Evolutionary conservation across 2,113 vertebrate genomes (phyloP).

Genomic region (Coptodon rendalli): DNA sequence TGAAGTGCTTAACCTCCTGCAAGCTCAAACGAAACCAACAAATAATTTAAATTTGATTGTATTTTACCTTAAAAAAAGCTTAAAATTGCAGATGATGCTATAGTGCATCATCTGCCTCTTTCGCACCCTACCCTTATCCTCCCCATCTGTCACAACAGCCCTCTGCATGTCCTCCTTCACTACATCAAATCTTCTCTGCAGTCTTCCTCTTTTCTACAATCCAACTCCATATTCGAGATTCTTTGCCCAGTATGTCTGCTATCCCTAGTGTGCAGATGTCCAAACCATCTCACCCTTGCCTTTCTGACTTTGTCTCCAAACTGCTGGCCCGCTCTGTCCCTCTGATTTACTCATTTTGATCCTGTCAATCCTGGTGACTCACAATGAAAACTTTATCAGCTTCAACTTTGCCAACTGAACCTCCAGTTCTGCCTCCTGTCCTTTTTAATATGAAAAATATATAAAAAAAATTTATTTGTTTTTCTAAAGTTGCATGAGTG

Average conservation of each 20-base stretch:
- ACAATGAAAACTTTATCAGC: too few relatives aligned
- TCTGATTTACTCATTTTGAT: too few relatives aligned
- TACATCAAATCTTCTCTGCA: background rate
- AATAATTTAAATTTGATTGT: background rate
- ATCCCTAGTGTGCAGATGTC: background rate
- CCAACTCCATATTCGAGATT: background rate
- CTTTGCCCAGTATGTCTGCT: background rate
- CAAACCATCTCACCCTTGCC: background rate
- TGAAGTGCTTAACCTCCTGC: background rate
- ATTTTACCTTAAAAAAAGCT: background rate
- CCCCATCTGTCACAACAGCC: background rate
- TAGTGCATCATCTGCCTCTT: background rate
- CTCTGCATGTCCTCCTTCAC: background rate
- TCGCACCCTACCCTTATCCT: background rate
- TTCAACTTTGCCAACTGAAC: too few relatives aligned
- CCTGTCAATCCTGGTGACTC: too few relatives aligned
- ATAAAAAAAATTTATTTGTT: too few relatives aligned
- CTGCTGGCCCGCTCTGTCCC: background rate
- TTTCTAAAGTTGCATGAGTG: background rate
- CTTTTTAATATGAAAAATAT: too few relatives aligned
- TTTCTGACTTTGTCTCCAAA: background rate
- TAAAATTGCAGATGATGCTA: accelerated
- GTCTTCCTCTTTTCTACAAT: background rate
- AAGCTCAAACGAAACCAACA: background rate
- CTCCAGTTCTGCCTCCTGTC: too few relatives aligned